Percentiles rank a stretch among this genome's conserved stretches.
phyloP scores from a whole-genome alignment of 1,140 invertebrate genomes.

The Orius insidiosus region DNA sequence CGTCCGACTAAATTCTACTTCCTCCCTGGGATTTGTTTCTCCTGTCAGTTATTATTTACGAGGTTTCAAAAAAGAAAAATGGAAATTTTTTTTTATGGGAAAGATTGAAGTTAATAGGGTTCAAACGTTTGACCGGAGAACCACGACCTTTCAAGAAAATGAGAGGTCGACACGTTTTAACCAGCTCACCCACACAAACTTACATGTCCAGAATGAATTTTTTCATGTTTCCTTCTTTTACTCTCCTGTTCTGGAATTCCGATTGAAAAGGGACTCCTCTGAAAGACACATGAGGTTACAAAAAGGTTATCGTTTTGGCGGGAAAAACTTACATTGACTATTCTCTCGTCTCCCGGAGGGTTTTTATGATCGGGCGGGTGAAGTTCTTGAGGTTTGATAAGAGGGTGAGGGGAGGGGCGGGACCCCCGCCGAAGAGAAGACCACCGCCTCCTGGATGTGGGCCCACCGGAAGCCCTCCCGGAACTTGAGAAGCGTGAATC shows the following conservation, averaged over 20 bases:
- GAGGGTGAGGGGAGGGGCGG: slow-evolving; percentile 20
- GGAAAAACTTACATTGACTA: slow-evolving; percentile 19
- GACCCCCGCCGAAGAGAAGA: slow-evolving; percentile 20
- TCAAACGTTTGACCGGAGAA: neutral
- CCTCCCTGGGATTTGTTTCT: too few species aligned
- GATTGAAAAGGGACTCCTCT: slow-evolving; percentile 35
- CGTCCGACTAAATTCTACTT: too few species aligned
- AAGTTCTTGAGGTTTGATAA: slow-evolving; percentile 13
- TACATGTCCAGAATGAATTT: slow-evolving; percentile 20
- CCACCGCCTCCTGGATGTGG: slow-evolving; percentile 18
- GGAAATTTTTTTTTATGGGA: slow-evolving; percentile 4
- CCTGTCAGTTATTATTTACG: too few species aligned
- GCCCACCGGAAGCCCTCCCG: slow-evolving; percentile 27
- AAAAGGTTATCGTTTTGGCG: neutral
- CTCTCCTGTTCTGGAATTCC: slow-evolving; percentile 25
- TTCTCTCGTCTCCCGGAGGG: slow-evolving; percentile 20
- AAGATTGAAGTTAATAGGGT: neutral
- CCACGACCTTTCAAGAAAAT: neutral
- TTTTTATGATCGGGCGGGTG: slow-evolving; percentile 20
- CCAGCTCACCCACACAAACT: slow-evolving; percentile 9
- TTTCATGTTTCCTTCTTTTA: slow-evolving; percentile 26
- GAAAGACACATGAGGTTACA: slow-evolving; percentile 16
- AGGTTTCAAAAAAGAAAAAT: slow-evolving; percentile 6
- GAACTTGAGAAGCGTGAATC: slow-evolving; percentile 38
- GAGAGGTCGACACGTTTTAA: too few species aligned